Evolutionary conservation across 30 jellyfish, hydroid and myxozoan genomes (phyloP).

Genomic region (Pelagia noctiluca): DNA sequence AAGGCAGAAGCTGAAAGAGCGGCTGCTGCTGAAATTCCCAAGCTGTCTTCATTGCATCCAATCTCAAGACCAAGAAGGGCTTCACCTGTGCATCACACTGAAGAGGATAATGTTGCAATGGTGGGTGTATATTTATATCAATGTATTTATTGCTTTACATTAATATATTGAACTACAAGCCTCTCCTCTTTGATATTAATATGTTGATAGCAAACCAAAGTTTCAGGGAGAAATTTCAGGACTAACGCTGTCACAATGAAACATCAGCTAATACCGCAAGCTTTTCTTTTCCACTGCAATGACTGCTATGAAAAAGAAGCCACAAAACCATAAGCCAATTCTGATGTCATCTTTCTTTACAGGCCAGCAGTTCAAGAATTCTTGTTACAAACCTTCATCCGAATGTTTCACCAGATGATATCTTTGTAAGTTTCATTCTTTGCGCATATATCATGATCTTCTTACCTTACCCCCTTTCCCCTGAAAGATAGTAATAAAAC

Average conservation of each 20-base stretch:
- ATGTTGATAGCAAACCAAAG: no score
- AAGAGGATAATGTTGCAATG: constrained; percentile 1
- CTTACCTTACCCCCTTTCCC: no score
- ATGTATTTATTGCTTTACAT: background rate
- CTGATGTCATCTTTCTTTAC: background rate
- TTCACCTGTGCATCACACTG: constrained; percentile 27
- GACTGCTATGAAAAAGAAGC: background rate
- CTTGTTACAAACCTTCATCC: constrained; percentile 83
- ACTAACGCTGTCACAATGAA: no score
- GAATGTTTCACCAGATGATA: constrained; percentile 87
- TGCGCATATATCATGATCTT: background rate
- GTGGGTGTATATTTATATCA: background rate
- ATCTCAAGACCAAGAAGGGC: constrained; percentile 63
- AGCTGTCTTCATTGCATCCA: constrained; percentile 53
- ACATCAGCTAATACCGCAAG: no score
- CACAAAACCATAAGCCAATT: background rate
- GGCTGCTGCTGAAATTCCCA: constrained; percentile 9
- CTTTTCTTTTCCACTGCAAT: background rate
- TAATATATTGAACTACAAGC: no score
- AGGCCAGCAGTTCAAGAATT: constrained; percentile 69
- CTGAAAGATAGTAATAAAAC: no score
- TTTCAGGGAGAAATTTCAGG: no score
- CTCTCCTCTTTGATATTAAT: no score
- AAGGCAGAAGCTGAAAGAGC: constrained; percentile 45
- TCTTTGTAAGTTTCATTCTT: constrained; percentile 54